Percentiles rank a stretch among this genome's conserved stretches.
phyloP scores from a whole-genome alignment of 2,113 vertebrate species.

The Poecilia latipinna region DNA sequence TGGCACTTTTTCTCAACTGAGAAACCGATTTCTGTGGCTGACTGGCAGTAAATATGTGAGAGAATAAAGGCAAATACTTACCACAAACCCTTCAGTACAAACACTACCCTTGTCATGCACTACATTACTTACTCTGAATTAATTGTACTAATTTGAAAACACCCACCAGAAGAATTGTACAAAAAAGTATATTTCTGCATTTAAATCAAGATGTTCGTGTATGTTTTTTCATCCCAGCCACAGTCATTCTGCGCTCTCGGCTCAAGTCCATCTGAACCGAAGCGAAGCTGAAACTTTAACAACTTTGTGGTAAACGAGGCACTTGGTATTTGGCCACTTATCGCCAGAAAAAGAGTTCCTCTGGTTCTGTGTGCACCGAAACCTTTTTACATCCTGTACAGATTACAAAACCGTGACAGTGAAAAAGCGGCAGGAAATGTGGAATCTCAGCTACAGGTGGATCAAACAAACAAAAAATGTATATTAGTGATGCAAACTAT shows the following conservation, averaged over 20 bases:
- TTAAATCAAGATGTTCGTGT: constrained; percentile 33
- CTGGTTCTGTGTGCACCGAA: constrained; percentile 71
- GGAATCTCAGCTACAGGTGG: not conserved
- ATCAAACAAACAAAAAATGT: too few relatives aligned
- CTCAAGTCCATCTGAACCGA: constrained; percentile 30
- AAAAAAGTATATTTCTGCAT: constrained; percentile 40
- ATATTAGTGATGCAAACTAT: too few relatives aligned
- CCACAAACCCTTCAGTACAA: constrained; percentile 60
- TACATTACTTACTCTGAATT: constrained; percentile 64
- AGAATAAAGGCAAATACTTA: constrained; percentile 73
- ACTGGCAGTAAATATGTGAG: constrained; percentile 69
- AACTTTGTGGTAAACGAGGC: constrained; percentile 82
- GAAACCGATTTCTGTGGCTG: constrained; percentile 35
- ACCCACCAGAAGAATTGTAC: constrained; percentile 52
- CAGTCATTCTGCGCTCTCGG: constrained; percentile 7
- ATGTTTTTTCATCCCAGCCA: constrained; percentile 11
- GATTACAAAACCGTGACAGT: constrained; percentile 80
- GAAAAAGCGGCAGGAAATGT: constrained; percentile 66
- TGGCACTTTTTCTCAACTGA: constrained; percentile 67
- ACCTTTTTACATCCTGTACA: constrained; percentile 60
- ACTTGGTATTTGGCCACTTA: constrained; percentile 90
- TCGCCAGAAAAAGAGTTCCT: constrained; percentile 74
- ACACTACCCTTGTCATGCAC: constrained; percentile 72
- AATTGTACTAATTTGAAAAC: constrained; percentile 38
- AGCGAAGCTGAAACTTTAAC: constrained; percentile 57